phyloP scores from a whole-genome alignment of 2,888 invertebrate genomes.

The Polydesmus complanatus region DNA sequence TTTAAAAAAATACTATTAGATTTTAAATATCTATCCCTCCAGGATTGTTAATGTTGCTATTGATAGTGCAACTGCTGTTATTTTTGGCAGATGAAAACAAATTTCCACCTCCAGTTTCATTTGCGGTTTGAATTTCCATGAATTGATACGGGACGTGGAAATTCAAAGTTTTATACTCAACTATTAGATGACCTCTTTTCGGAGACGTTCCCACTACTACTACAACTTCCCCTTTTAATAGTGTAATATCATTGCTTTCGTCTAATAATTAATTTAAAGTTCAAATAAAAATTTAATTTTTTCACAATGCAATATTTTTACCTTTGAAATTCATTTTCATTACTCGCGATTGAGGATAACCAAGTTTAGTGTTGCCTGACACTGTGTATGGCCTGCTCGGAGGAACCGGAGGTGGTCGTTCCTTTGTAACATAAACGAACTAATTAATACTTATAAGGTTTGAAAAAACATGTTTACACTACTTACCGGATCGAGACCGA shows the following conservation, averaged over 20 bases:
- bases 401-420: slow-evolving; percentile 59
- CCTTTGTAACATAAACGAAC: too few relatives aligned
- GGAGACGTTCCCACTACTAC: neutral
- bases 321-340: slow-evolving; percentile 81
- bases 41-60: too few relatives aligned
- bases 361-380: slow-evolving; percentile 72
- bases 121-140: neutral
- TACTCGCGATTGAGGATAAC: slow-evolving; percentile 79
- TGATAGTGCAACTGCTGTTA: too few relatives aligned
- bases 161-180: neutral
- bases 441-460: too few relatives aligned
- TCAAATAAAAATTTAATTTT: neutral
- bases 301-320: slow-evolving; percentile 21
- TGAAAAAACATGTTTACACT: too few relatives aligned
- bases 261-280: neutral
- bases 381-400: slow-evolving; percentile 82
- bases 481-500: slow-evolving; percentile 74
- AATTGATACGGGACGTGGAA: neutral
- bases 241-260: neutral
- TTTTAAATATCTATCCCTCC: too few relatives aligned
- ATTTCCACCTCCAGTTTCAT: too few relatives aligned
- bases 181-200: neutral
- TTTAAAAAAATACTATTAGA: too few relatives aligned
- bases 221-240: neutral
- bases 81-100: too few relatives aligned